Conservation (phyloP, 2,888 invertebrate genomes). For the Asteroscopus sphinx region DNA sequence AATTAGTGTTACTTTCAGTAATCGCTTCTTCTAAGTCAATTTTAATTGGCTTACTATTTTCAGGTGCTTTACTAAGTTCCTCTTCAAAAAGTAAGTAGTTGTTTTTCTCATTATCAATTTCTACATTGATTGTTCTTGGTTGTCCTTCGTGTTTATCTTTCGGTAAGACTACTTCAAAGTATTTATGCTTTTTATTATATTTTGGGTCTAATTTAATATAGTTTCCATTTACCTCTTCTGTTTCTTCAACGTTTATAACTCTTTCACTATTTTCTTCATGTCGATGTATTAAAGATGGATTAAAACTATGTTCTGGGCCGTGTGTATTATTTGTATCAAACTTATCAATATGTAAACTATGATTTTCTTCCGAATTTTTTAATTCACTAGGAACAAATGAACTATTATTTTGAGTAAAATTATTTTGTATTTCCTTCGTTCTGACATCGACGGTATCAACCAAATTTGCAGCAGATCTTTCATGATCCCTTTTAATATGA, state of each 20-base stretch:
- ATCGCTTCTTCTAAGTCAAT: constrained; percentile 15
- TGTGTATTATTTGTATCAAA: no score
- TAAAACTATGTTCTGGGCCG: no score
- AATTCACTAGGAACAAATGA: not conserved
- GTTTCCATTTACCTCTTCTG: not conserved
- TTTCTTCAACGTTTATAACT: not conserved
- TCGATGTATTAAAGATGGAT: no score
- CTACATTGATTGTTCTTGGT: constrained; percentile 32
- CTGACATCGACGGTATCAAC: not conserved
- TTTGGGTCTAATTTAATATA: constrained; percentile 4
- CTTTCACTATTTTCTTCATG: not conserved
- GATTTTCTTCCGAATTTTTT: not conserved
- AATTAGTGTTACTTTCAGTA: not conserved
- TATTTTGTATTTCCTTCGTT: not conserved
- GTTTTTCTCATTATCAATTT: constrained; percentile 23
- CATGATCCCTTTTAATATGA: not conserved
- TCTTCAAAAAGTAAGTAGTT: constrained; percentile 17
- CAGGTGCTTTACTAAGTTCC: constrained; percentile 7
- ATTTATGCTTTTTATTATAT: constrained; percentile 9
- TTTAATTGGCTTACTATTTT: constrained; percentile 6
- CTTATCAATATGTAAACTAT: not conserved
- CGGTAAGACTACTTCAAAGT: constrained; percentile 34
- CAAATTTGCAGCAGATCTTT: not conserved
- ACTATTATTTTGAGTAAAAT: not conserved
- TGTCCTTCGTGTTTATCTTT: constrained; percentile 13